Base-by-base conservation (phyloP, 2,888 invertebrate genomes). In the Amblyteles armatorius region DNA sequence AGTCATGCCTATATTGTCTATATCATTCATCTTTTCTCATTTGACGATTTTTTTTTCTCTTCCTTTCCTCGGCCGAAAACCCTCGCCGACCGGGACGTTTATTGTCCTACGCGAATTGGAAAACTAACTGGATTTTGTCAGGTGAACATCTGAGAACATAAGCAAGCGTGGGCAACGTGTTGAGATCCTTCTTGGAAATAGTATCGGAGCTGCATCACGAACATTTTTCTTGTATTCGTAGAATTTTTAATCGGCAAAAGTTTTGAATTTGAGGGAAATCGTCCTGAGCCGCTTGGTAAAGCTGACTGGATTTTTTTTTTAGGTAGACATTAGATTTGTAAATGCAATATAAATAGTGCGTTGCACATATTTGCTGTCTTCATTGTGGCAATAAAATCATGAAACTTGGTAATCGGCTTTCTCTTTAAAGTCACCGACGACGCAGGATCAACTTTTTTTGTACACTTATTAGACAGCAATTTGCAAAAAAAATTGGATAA, bases 1-100 rank as follows among this genome's bases (percentile, higher is more conserved):
- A 87, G 91, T 93, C 93, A 92, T 92, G 83, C 91, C 91, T 87
- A 92, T 88, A 82, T 91, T 91, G 85, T 92, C 92, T 86, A 92
- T 92, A 88, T 93, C 93, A 87, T 93, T 93, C 93, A 93, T 93
- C 83, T 90, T 91, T 86, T 83, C 36, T 85, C 85, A 85, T 85
- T 80, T 83, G 77, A 73, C 72, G 44, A 60, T 36, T 55, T 79
- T 68, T 72, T 29, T 4, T 29, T 29, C 29, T 4, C 44, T 44
- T 50, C 4, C 22, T 48, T 50, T 29, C 13, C 26, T 48, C 22
- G 79, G 55, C 63, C 48, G 7, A 74, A 71, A 44, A 44, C 29
- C 60, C 55, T 65, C 55, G 76, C 79, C 26, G n/a, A 16, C 60
- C 11, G 11, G 36, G 22, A 65, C 65, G 6, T 1, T 22, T 63